Evolutionary conservation across 2,888 invertebrate genomes (phyloP), one percentile per base, ranked within the genome.

Genomic region (Aporophyla nigra): DNA sequence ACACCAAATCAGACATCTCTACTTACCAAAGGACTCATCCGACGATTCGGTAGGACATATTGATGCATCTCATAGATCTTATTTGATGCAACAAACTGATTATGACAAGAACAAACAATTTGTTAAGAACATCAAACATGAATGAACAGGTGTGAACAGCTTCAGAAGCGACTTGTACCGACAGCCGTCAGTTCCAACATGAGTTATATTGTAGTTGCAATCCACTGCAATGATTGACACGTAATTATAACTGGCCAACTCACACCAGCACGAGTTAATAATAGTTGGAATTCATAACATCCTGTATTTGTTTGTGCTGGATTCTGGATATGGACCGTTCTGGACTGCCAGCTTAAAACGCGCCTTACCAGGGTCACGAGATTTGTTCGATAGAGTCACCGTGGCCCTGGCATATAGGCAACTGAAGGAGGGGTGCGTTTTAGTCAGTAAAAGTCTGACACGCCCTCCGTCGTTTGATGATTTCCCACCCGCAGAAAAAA

Each of bases 121-220:
- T 16, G 24, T 56, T 53, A 54, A 54, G 43, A 76, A 72, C 76
- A 72, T 86, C 86, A 83, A 83, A 83, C 59, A 67, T 33, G 19
- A 54, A 54, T 65, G 61, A 74, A 71, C 16, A 82, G 24, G 66
- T 73, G 72, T 21, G 72, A 83, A 77, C 67, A 59, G 58, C 53
- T 85, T 54, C 63, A 85, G 82, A 54, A 74, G 62, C 59, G 27
- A 63, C 63, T n/a, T 43, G 59, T 61, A 68, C 67, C 51, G 63
- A 80, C 82, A 61, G n/a, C 24, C 33, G 69, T 66, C 61, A 40
- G 21, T 24, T 33, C 14, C 7, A 43, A 70, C 69, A 62, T 81
- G 69, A 85, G 66, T 85, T 85, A 75, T 74, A 66, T 21, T 66
- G 46, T 56, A 53, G 16, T 54, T 69, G 66, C 69, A 81, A 46